A percentile compares a stretch with the other conserved stretches of the same genome.
These are phyloP conservation scores for Halcyon badia DNA, from an alignment of 2,797 vertebrate species.

Conservation along the genomic window DNA sequence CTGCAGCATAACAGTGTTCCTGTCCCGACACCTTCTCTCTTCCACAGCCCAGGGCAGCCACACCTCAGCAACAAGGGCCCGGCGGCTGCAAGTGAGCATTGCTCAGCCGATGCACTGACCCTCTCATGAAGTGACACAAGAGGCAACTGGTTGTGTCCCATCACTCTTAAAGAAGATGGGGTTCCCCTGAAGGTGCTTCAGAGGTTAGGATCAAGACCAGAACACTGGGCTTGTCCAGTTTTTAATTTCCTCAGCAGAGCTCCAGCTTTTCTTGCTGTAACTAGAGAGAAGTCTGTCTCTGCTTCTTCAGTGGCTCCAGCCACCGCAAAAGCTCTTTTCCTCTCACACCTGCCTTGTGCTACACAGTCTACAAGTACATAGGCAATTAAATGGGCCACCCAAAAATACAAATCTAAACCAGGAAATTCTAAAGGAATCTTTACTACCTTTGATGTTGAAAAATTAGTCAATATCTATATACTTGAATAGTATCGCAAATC, in stretches of 20 bases:
- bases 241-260: not conserved
- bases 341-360: not conserved
- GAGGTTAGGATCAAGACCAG: not conserved
- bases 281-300: not conserved
- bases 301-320: not conserved
- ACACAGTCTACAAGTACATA: not conserved
- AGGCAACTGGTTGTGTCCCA: not conserved
- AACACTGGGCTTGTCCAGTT: fast-evolving
- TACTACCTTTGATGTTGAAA: not conserved
- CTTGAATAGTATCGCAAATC: not conserved
- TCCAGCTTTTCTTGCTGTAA: not conserved
- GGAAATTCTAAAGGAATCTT: not conserved
- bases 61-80: not conserved
- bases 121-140: not conserved
- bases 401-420: not conserved
- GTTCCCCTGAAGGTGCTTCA: not conserved
- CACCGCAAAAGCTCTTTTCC: not conserved
- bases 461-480: not conserved
- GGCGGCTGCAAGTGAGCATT: not conserved
- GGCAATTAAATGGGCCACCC: not conserved
- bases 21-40: not conserved
- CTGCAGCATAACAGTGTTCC: not conserved
- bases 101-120: not conserved
- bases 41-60: not conserved
- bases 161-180: not conserved